A percentile compares a stretch with the other conserved stretches of the same genome.
phyloP scores from a whole-genome alignment of 2,797 vertebrate genomes.

The Gadopsis bispinosus region DNA sequence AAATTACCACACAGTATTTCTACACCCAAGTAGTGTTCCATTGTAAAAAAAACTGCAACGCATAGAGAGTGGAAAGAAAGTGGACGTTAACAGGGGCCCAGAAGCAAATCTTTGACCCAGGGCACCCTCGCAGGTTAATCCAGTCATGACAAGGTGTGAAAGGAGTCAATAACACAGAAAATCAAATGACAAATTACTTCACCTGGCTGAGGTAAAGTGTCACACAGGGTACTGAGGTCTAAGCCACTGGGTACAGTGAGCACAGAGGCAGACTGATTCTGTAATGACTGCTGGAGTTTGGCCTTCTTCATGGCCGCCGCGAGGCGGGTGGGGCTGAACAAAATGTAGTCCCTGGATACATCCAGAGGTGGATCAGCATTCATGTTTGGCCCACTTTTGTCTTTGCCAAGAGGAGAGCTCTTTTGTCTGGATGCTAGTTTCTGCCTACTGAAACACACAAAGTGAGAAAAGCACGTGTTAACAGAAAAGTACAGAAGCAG shows the following conservation, averaged over 20 bases:
- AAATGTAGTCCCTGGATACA: conserved; percentile 79
- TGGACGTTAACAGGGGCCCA: background rate
- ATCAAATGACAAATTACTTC: background rate
- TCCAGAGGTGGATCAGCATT: conserved; percentile 33
- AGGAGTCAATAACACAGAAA: background rate
- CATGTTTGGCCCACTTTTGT: conserved; percentile 18
- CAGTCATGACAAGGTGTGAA: background rate
- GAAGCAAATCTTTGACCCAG: background rate
- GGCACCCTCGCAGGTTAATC: background rate
- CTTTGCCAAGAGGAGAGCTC: conserved; percentile 23
- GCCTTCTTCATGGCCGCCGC: conserved; percentile 66
- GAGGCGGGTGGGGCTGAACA: conserved; percentile 84
- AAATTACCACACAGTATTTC: background rate
- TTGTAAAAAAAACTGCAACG: background rate
- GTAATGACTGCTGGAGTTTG: conserved; percentile 61
- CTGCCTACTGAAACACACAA: conserved; percentile 31
- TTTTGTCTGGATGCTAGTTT: conserved; percentile 31
- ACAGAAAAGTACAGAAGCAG: background rate
- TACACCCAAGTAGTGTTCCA: background rate
- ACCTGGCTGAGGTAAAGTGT: conserved; percentile 74
- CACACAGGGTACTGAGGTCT: conserved; percentile 75
- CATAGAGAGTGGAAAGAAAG: background rate
- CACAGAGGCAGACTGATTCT: conserved; percentile 80
- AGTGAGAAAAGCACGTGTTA: background rate
- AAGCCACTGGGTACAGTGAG: conserved; percentile 89